These are phyloP conservation scores for Drosophila koepferae DNA, from an alignment of 2,888 invertebrate species.

Conservation along the genomic window DNA sequence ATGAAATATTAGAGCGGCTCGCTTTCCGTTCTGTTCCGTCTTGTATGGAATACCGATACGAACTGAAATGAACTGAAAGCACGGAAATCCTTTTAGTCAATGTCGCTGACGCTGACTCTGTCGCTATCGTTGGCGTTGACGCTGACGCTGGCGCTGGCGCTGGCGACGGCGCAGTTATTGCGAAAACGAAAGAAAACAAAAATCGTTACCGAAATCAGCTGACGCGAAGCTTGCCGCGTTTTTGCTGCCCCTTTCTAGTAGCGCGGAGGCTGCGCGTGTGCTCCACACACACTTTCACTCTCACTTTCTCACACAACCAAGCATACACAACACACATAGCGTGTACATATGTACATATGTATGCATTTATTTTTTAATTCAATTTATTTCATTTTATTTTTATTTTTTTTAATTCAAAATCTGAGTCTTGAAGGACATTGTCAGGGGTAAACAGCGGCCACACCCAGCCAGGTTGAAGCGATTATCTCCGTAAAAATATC, in stretches of 20 bases:
- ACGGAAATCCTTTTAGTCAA: slow-evolving; percentile 64
- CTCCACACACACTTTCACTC: slow-evolving; percentile 40
- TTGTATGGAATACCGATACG: slow-evolving; percentile 69
- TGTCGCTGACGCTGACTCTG: slow-evolving; percentile 19
- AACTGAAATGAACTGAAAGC: slow-evolving; percentile 63
- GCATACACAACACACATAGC: background rate
- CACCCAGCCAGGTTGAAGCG: slow-evolving; percentile 23
- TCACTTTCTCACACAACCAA: slow-evolving; percentile 19
- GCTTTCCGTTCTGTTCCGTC: slow-evolving; percentile 46
- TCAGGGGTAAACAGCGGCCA: slow-evolving; percentile 13
- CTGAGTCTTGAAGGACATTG: slow-evolving; percentile 12
- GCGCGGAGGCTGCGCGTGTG: slow-evolving; percentile 49
- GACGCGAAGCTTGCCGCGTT: slow-evolving; percentile 24
- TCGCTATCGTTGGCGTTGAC: slow-evolving; percentile 11
- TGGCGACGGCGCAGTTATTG: slow-evolving; percentile 35
- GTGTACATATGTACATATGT: background rate
- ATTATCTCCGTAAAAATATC: slow-evolving; percentile 11
- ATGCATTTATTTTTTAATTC: slow-evolving; percentile 5
- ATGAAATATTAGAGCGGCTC: slow-evolving; percentile 9
- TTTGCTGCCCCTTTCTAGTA: slow-evolving; percentile 24
- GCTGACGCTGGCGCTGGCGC: background rate
- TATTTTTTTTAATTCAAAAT: slow-evolving; percentile 3
- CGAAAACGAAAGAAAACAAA: slow-evolving; percentile 46
- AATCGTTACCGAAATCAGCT: slow-evolving; percentile 49
- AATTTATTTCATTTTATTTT: background rate